These are phyloP conservation scores for Gavialis gangeticus DNA, from an alignment of 2,113 vertebrate species.

Conservation along the genomic window DNA sequence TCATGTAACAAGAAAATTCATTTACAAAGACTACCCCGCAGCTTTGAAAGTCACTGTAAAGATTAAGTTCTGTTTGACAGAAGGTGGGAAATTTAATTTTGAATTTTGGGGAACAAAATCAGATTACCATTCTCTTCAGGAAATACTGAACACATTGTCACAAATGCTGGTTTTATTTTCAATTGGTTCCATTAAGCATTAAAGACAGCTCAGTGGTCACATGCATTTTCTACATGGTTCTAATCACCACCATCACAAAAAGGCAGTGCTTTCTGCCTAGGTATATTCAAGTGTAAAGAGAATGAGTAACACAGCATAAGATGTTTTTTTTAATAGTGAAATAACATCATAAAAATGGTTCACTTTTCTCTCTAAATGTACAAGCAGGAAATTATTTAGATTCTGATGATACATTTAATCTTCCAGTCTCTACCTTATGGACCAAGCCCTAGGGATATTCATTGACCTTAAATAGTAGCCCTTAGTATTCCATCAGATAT, in stretches of 20 bases:
- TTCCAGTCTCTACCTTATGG: neutral
- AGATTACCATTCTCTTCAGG: slow-evolving; percentile 29
- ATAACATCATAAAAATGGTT: neutral
- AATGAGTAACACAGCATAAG: neutral
- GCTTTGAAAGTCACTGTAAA: slow-evolving; percentile 61
- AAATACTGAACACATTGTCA: neutral
- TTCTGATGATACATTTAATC: neutral
- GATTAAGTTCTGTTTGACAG: slow-evolving; percentile 49
- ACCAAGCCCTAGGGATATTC: neutral
- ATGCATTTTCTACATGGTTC: neutral
- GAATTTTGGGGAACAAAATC: neutral
- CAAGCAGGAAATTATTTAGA: neutral
- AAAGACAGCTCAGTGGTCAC: neutral
- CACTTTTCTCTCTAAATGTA: neutral
- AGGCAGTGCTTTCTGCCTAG: neutral
- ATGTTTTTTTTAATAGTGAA: neutral
- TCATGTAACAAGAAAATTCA: slow-evolving; percentile 65
- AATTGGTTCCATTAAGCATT: neutral
- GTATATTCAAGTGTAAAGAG: neutral
- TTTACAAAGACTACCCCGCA: slow-evolving; percentile 55
- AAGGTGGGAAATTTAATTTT: slow-evolving; percentile 48
- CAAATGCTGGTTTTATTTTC: neutral
- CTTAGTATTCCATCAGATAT: neutral
- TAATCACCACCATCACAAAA: neutral
- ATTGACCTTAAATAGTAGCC: neutral